Percentiles rank a stretch among this genome's conserved stretches.
These are phyloP conservation scores for Ctenoplectra terminalis DNA, from an alignment of 1,140 invertebrate species.

Conservation along the genomic window DNA sequence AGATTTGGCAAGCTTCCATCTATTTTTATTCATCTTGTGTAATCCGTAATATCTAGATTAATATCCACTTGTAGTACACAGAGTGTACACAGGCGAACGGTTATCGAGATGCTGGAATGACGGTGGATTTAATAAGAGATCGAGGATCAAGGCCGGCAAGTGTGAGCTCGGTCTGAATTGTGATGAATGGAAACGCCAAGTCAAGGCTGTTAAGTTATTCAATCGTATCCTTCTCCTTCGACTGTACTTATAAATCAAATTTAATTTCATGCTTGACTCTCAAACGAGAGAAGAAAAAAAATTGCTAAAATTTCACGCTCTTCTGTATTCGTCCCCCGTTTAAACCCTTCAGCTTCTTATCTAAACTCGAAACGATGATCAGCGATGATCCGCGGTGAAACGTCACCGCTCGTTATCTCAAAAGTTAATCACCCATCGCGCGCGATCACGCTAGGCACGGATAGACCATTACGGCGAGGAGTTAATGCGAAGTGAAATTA, in stretches of 20 bases:
- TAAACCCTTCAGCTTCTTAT: neutral
- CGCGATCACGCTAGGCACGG: conserved; percentile 32
- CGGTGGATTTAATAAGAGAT: conserved; percentile 4
- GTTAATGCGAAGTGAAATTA: conserved; percentile 69
- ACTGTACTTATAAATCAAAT: neutral
- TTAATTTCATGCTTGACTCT: neutral
- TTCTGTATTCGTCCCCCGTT: neutral
- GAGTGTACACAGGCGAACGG: neutral
- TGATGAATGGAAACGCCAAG: neutral
- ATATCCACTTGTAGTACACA: no score
- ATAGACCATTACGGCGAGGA: conserved; percentile 58
- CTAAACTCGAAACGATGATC: conserved; percentile 8
- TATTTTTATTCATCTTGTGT: no score
- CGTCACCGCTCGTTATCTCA: conserved; percentile 29
- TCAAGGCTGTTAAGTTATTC: neutral
- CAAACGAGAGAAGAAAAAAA: no score
- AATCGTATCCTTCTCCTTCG: neutral
- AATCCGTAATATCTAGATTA: no score
- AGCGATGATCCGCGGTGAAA: conserved; percentile 20
- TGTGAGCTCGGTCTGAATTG: neutral
- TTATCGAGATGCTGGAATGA: neutral
- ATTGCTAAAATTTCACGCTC: no score
- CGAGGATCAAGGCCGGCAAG: neutral
- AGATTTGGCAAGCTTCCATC: no score
- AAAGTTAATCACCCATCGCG: conserved; percentile 40